phyloP scores from a whole-genome alignment of 2,888 invertebrate species.

The Beris chalybata region DNA sequence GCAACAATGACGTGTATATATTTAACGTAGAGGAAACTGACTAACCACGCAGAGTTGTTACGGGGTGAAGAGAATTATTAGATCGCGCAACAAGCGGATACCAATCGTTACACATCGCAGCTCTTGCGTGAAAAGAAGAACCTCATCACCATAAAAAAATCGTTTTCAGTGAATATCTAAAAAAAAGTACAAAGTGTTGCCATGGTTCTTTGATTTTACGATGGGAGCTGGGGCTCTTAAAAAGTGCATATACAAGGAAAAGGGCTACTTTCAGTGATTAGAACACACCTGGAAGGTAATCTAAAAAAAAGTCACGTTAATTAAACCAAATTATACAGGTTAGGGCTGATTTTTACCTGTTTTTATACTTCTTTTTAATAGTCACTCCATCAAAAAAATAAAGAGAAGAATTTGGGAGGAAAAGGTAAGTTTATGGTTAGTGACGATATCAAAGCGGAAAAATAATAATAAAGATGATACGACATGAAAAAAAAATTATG shows the following conservation, averaged over 20 bases:
- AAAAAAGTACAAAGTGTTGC: background rate
- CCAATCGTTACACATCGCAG: constrained; percentile 55
- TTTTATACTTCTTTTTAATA: too few species aligned
- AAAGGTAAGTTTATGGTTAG: constrained; percentile 1
- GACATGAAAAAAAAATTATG: too few species aligned
- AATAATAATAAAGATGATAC: constrained; percentile 7
- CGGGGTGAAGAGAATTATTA: constrained; percentile 27
- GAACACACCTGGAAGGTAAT: constrained; percentile 9
- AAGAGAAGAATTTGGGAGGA: too few species aligned
- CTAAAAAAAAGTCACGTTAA: constrained; percentile 15
- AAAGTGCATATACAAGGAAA: background rate
- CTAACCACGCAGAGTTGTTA: background rate
- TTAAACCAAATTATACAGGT: constrained; percentile 15
- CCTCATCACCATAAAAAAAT: constrained; percentile 25
- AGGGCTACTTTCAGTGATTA: constrained; percentile 6
- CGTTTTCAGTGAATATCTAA: background rate
- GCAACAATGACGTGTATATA: too few species aligned
- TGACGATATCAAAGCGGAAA: constrained; percentile 16
- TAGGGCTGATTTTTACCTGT: background rate
- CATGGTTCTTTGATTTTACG: constrained; percentile 26
- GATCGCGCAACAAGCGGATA: constrained; percentile 51
- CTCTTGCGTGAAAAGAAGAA: constrained; percentile 44
- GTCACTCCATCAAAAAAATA: too few species aligned
- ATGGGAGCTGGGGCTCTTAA: too few species aligned
- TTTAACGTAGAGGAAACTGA: too few species aligned